Percentiles rank a stretch among this genome's conserved stretches.
phyloP scores from a whole-genome alignment of 1,140 invertebrate genomes.

The Neodiprion pinetum region DNA sequence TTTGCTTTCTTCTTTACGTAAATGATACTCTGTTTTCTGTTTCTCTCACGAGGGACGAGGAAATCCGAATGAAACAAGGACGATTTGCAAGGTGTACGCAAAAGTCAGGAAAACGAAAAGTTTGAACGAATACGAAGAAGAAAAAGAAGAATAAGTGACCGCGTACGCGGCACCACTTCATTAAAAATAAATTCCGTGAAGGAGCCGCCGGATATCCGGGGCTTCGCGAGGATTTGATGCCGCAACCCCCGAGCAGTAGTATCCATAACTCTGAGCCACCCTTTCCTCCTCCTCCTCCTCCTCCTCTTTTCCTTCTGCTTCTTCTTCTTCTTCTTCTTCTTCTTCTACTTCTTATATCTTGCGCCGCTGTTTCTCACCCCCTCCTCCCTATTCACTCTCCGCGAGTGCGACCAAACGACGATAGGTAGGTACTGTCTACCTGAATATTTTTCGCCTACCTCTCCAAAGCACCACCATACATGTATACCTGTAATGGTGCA shows the following conservation, averaged over 20 bases:
- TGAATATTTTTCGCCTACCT: too few species aligned
- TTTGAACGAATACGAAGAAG: neutral
- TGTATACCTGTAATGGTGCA: too few species aligned
- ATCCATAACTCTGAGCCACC: slow-evolving; percentile 45
- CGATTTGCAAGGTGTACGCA: too few species aligned
- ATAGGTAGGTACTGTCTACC: too few species aligned
- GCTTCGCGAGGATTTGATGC: slow-evolving; percentile 51
- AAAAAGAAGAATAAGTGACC: neutral
- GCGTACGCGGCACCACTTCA: slow-evolving; percentile 44
- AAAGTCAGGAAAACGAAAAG: too few species aligned
- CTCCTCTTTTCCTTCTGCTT: slow-evolving; percentile 27
- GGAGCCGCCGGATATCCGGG: slow-evolving; percentile 50
- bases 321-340: slow-evolving; percentile 22
- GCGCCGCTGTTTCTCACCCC: slow-evolving; percentile 28
- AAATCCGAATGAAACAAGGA: too few species aligned
- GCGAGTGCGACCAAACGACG: too few species aligned
- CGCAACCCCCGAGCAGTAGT: slow-evolving; percentile 29
- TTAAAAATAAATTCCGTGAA: slow-evolving; percentile 59
- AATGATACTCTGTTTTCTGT: too few species aligned
- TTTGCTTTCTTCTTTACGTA: too few species aligned
- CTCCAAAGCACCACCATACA: too few species aligned
- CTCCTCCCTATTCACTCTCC: slow-evolving; percentile 14
- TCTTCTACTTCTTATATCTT: slow-evolving; percentile 18
- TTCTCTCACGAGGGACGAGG: too few species aligned
- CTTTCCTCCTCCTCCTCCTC: slow-evolving; percentile 22